Conservation (phyloP, 2,888 invertebrate species). For the Apamea anceps region DNA sequence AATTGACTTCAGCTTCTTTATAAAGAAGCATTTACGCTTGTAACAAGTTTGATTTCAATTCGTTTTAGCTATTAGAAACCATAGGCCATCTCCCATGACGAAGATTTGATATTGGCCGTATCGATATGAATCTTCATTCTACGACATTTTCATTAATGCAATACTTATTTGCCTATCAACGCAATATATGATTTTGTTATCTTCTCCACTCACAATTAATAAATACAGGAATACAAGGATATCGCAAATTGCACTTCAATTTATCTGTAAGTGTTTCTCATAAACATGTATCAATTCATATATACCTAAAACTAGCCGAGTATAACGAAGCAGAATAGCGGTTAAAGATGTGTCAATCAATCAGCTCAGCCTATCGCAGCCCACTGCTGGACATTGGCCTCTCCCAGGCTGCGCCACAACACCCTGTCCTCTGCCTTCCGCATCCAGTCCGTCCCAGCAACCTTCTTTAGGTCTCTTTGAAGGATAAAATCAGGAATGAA, state of each 20-base stretch:
- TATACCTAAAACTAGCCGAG: constrained; percentile 19
- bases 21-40: neutral
- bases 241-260: constrained; percentile 32
- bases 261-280: constrained; percentile 25
- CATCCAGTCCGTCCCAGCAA: too few species aligned
- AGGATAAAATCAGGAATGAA: too few species aligned
- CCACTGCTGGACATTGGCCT: too few species aligned
- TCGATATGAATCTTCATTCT: neutral
- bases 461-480: too few species aligned
- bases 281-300: neutral
- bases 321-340: constrained; percentile 38
- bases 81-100: neutral
- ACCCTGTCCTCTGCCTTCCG: too few species aligned
- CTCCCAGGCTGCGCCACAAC: too few species aligned
- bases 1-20: neutral
- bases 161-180: neutral
- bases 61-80: neutral
- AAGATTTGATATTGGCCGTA: neutral
- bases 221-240: constrained; percentile 21
- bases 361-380: too few species aligned
- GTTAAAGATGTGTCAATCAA: constrained; percentile 28
- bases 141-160: neutral
- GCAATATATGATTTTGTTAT: neutral
- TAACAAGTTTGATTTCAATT: neutral
- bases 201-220: neutral